Conservation (phyloP, 1,140 invertebrate genomes). For the Vanessa tameamea region DNA sequence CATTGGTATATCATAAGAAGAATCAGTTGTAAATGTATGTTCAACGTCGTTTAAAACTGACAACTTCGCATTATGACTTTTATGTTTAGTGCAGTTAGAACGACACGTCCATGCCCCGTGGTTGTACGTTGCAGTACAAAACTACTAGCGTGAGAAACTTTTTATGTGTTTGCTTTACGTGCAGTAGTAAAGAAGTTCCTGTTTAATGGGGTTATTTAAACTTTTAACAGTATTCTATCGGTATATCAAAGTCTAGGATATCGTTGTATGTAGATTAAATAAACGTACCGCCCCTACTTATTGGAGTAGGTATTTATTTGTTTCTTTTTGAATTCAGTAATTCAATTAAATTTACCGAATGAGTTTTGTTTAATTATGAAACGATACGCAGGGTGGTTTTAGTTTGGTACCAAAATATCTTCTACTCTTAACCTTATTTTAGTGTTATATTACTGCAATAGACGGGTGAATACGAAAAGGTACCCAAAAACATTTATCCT, state of each 20-base stretch:
- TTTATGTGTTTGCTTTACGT: slow-evolving; percentile 53
- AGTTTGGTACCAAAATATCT: no score
- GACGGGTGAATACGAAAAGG: no score
- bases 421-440: no score
- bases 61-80: slow-evolving; percentile 25
- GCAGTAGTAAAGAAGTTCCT: slow-evolving; percentile 48
- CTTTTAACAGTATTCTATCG: slow-evolving; percentile 38
- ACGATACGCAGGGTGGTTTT: no score
- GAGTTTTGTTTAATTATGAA: no score
- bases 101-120: slow-evolving; percentile 31
- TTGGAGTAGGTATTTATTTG: background rate
- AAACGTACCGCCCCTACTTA: background rate
- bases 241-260: slow-evolving; percentile 28
- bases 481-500: no score
- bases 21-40: slow-evolving; percentile 26
- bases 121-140: slow-evolving; percentile 30
- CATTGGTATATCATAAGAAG: slow-evolving; percentile 1
- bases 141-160: slow-evolving; percentile 51
- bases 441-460: no score
- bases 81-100: slow-evolving; percentile 30
- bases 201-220: slow-evolving; percentile 45
- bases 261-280: slow-evolving; percentile 13
- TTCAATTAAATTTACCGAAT: background rate
- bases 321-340: background rate
- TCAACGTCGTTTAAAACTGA: slow-evolving; percentile 7